Evolutionary conservation across 2,888 invertebrate species (phyloP), one percentile per base, ranked within the genome.

Genomic region (Andrena minutula): DNA sequence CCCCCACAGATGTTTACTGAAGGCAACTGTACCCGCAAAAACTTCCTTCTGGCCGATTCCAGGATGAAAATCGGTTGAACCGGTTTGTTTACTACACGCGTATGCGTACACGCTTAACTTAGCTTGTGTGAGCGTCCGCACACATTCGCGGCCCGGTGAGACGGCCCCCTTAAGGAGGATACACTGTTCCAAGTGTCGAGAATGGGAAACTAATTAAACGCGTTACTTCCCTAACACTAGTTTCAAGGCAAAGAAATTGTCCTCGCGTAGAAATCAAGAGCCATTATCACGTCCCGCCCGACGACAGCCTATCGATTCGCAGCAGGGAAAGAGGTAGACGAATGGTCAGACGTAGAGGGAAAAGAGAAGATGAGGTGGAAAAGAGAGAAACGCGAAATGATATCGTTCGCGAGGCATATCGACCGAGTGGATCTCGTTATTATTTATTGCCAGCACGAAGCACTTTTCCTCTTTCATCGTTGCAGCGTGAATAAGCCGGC

Each of bases 361-460:
- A 23, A 58, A 23, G 35, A 60, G 23, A 56, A 41, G n/a, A 41
- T n/a, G 49, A 47, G 51, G 70, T 12, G 49, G 35, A 32, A 30
- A 7, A 47, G 49, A 23, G 56, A 41, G n/a, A 47, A 49, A 65
- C 12, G 26, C 23, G 58, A 53, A 72, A 79, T 75, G 84, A 79
- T 88, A 88, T 85, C 88, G 85, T 75, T 88, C 73, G 78, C 77
- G 79, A 79, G 69, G 73, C 80, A 71, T 75, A 86, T 88, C 88
- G 86, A 82, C 79, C 84, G 84, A 71, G 71, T 68, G 83, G 82
- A 86, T 84, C 79, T 81, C 82, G 88, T 86, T 86, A 88, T 87
- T 87, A 87, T 87, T 87, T 87, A 87, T 87, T 86, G 88, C 87
- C 82, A 63, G 81, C 79, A 74, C 76, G 87, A 79, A 81, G 61